Evolutionary conservation across 2,797 vertebrate genomes (phyloP).

Genomic region (Ctenochaetus hawaiiensis): DNA sequence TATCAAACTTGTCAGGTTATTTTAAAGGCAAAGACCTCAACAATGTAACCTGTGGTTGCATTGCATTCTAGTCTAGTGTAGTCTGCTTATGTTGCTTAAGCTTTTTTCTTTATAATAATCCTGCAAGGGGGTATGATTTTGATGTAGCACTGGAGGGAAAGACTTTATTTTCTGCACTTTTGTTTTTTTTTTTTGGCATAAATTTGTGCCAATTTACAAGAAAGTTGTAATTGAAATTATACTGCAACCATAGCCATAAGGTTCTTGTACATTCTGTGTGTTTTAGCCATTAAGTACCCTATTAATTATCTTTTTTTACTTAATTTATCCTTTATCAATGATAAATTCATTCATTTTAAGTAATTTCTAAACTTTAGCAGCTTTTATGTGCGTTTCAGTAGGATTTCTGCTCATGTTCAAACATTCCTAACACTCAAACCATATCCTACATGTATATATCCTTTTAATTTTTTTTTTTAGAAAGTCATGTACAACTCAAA

Average conservation of each 20-base stretch:
- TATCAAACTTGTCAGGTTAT: too few relatives aligned
- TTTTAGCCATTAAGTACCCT: not conserved
- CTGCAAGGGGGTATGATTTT: not conserved
- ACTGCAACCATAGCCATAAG: not conserved
- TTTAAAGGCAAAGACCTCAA: not conserved
- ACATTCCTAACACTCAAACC: not conserved
- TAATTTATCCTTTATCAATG: not conserved
- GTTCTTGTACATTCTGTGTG: not conserved
- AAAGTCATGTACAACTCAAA: not conserved
- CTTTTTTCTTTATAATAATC: not conserved
- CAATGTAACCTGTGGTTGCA: not conserved
- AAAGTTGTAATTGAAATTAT: not conserved
- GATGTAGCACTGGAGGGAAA: too few relatives aligned
- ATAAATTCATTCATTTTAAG: not conserved
- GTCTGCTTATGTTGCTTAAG: constrained; percentile 4
- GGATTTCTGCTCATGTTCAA: not conserved
- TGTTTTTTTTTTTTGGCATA: too few relatives aligned
- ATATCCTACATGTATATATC: not conserved
- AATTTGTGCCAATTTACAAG: not conserved
- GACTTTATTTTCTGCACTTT: too few relatives aligned
- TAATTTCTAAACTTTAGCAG: not conserved
- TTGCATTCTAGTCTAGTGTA: not conserved
- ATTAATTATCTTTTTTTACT: not conserved
- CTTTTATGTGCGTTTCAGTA: not conserved
- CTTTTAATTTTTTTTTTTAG: not conserved